Percentiles rank a stretch among this genome's conserved stretches.
These are phyloP conservation scores for Tiliqua scincoides DNA, from an alignment of 2,113 vertebrate species.

Conservation along the genomic window DNA sequence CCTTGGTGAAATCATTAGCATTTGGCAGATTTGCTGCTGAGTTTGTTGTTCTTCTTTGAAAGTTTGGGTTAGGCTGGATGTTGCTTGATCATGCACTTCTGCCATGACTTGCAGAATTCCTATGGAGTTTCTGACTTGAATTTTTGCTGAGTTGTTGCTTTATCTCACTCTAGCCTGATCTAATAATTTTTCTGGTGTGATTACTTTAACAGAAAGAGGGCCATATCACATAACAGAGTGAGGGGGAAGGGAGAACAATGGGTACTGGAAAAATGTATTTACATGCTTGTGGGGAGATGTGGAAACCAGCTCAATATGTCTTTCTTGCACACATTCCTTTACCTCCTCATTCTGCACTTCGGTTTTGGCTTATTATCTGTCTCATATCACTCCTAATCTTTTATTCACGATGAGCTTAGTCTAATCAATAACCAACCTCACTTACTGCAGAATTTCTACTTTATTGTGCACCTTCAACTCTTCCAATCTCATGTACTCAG, in stretches of 20 bases:
- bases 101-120: constrained; percentile 44
- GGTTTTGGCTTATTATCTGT: constrained; percentile 47
- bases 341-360: not conserved
- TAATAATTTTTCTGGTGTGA: not conserved
- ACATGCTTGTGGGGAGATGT: not conserved
- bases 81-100: constrained; percentile 44
- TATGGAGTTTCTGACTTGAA: constrained; percentile 51
- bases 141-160: constrained; percentile 46
- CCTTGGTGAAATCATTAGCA: constrained; percentile 59
- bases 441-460: constrained; percentile 45
- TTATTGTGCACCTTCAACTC: constrained; percentile 41
- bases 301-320: not conserved
- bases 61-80: constrained; percentile 22
- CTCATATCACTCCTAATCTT: constrained; percentile 42
- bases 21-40: constrained; percentile 62
- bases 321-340: not conserved
- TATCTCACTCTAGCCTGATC: constrained; percentile 37
- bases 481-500: constrained; percentile 10
- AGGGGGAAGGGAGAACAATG: not conserved
- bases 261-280: not conserved
- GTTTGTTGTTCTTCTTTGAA: constrained; percentile 58
- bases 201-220: not conserved
- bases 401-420: not conserved
- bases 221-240: not conserved
- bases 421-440: constrained; percentile 52